Base-by-base conservation (phyloP, 2,797 vertebrate genomes). In the Geotrypetes seraphini region DNA sequence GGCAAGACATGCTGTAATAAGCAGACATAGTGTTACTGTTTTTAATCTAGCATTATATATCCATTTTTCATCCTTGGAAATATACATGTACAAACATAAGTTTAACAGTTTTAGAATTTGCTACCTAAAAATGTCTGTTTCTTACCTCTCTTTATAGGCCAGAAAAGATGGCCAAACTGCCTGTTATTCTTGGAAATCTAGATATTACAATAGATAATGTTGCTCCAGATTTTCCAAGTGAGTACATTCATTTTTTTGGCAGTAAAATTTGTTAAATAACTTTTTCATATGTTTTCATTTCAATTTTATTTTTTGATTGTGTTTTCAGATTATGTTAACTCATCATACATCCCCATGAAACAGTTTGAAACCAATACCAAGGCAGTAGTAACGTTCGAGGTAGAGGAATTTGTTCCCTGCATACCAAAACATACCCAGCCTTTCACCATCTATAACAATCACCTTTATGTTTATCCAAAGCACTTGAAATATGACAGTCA, bases 111-210 rank as follows among this genome's bases (percentile, higher is more conserved):
- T n/a, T n/a, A n/a, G n/a, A n/a, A n/a, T n/a, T n/a, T n/a, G n/a
- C n/a, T n/a, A n/a, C n/a, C n/a, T n/a, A n/a, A n/a, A n/a, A n/a
- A 39, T 16, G 25, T 13, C 15, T 16, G 40, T 14, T 23, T 13
- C 19, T 4, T 14, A 22, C 14, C 26, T 33, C 17, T 59, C 37
- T 52, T 58, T 63, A 26, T 65, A 98, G 93, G 72, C 90, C 90
- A 24, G 96, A 99, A 72, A 97, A 96, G 78, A 93, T 97, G 93
- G 85, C 90, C 51, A 99, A 99, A 57, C 87, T 98, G 40, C 93
- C 93, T 8, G 89, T 99, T 47, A 88, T 99, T 60, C 68, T 96
- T 63, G 96, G 96, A 53, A 96, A 96, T 63, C 72, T 98, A 37
- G 93, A 99, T 40, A 84, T 95, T 33, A 90, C 85, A 7, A 87